Percentiles rank a stretch among this genome's conserved stretches.
These are phyloP conservation scores for Metallyticus violacea DNA, from an alignment of 2,888 invertebrate genomes.

Conservation along the genomic window DNA sequence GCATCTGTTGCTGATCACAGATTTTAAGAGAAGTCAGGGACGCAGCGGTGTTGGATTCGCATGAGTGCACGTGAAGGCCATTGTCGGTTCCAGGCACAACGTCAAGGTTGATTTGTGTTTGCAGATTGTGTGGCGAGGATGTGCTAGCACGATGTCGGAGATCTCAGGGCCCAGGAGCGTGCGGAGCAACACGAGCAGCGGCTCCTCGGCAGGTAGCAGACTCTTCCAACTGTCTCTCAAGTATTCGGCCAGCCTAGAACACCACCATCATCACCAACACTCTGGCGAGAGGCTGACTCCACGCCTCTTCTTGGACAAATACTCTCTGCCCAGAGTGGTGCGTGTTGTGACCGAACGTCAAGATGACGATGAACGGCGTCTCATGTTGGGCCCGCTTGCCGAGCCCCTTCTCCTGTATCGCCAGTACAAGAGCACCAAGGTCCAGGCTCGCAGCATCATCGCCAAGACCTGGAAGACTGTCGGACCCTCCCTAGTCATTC, in stretches of 20 bases:
- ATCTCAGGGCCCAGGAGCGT: background rate
- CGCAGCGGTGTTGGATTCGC: background rate
- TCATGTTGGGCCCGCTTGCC: constrained; percentile 42
- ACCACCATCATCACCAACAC: background rate
- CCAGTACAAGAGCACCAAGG: constrained; percentile 60
- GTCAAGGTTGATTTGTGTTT: background rate
- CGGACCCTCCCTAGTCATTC: constrained; percentile 60
- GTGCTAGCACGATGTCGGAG: background rate
- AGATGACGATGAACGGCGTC: background rate
- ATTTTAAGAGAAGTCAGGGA: background rate
- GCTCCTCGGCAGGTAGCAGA: background rate
- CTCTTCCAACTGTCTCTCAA: background rate
- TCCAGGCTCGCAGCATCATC: constrained; percentile 57
- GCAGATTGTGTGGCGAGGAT: background rate
- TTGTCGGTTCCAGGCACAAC: background rate
- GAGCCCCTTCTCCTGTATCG: constrained; percentile 61
- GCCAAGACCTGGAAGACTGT: constrained; percentile 39
- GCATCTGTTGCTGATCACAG: background rate
- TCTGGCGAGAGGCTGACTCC: constrained; percentile 34
- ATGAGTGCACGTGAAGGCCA: background rate
- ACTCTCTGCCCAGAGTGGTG: constrained; percentile 60
- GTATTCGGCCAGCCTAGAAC: background rate
- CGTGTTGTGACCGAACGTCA: constrained; percentile 47
- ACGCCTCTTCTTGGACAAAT: constrained; percentile 58
- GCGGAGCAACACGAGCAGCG: background rate